Base-by-base conservation (phyloP, 2,888 invertebrate species). In the Xestia sexstrigata region DNA sequence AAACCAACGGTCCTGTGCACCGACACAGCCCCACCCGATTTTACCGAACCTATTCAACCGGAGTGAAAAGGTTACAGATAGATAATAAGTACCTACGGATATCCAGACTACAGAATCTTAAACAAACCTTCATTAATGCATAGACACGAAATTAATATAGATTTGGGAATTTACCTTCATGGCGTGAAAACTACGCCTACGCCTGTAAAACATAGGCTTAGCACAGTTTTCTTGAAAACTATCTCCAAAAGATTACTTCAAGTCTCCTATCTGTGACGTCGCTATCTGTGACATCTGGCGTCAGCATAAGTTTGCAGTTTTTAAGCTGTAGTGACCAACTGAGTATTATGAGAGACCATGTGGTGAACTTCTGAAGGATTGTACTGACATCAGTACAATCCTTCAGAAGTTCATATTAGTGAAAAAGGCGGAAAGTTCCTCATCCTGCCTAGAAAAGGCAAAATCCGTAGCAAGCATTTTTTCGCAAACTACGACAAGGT, bases 121-220 rank as follows among this genome's bases (percentile, higher is more conserved):
- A 70, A 45, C 23, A 60, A 65, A 49, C 58, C 0, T 42, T 67
- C 0, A 76, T 76, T 78, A 60, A 76, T 76, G 58, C 58, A 60
- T 7, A 49, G 39, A n/a, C 78, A 76, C 30, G 76, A 49, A 49
- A 39, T 13, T 66, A 39, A 76, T 49, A 75, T 49, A 42, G 60
- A 20, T 42, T 42, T 13, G 6, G 62, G 13, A 62, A n/a, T 23
- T 45, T 11, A 23, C 23, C 11, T n/a, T 45, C 63, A 39, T 13
- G 30, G 49, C n/a, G n/a, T 35, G n/a, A 52, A 63, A 76, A 58
- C 17, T 66, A 76, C 26, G 75, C 30, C 52, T 75, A 63, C 15
- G 11, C 5, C 11, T 30, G 58, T 30, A 20, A 17, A 60, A 17
- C 17, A 30, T 60, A 58, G 23, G 20, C 49, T 49, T 23, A 23